Base-by-base conservation (phyloP, 1,140 invertebrate genomes). In the Drosophila littoralis region DNA sequence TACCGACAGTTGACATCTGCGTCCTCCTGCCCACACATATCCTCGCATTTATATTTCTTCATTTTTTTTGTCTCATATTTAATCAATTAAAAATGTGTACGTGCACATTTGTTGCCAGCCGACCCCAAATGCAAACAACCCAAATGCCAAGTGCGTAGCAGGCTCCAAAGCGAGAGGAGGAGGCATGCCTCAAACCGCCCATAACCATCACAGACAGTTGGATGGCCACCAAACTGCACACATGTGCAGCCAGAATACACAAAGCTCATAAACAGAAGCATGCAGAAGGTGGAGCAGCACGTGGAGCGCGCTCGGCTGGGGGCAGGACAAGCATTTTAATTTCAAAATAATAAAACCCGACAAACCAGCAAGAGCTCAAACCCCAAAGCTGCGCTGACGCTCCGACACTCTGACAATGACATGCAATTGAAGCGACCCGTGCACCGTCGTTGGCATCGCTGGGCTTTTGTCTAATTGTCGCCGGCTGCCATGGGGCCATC, bases 391-490 rank as follows among this genome's bases (percentile, higher is more conserved):
- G 45, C 17, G 22, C 12, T 50, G 68, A 77, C 59, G 40, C 65
- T 43, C 22, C 3, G 4, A 28, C 59, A 36, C 65, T 43, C 80
- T 77, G 77, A 83, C 81, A 84, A 84, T 83, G 81, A 77, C 81
- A 85, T 72, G 81, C 70, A 84, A 84, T 85, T 77, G 81, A 85
- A 73, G 81, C 77, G 55, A 60, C n/a, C 55, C 48, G 48, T 68
- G 58, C 52, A 38, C 10, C 54, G 17, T 46, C 40, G 40, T 33
- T 40, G 36, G 32, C 33, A 36, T 59, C 57, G 48, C 35, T 10
- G 17, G 50, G 79, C 84, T 82, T 88, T 86, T 86, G 82, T 86
- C 82, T 86, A 86, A 86, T 86, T 86, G 83, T 88, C 83, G 83
- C 76, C 48, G 35, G 43, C 60, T 38, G 22, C 8, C 52, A 61